These are phyloP conservation scores for Erithacus rubecula DNA, from an alignment of 2,797 vertebrate species.

Conservation along the genomic window DNA sequence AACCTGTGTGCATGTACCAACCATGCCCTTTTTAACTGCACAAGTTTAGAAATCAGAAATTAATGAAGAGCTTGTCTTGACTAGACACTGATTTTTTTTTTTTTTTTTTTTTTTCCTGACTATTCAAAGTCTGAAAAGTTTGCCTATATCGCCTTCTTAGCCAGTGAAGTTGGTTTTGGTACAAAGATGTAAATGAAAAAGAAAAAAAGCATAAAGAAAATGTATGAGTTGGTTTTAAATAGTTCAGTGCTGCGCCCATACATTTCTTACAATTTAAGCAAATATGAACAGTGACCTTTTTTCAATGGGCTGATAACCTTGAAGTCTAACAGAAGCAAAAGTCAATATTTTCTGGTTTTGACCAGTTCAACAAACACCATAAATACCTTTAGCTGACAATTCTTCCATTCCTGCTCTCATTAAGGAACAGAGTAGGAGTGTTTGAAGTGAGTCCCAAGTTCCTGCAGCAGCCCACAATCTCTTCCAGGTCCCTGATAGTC, in stretches of 20 bases:
- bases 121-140: not conserved
- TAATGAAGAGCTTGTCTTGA: conserved; percentile 22
- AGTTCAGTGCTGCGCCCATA: not conserved
- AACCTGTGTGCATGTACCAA: not conserved
- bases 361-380: not conserved
- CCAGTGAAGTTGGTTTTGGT: not conserved
- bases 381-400: not conserved
- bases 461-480: not conserved
- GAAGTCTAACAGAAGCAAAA: not conserved
- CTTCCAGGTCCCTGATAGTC: not conserved
- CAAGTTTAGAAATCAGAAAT: not conserved
- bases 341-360: not conserved
- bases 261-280: not conserved
- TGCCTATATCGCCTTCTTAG: not conserved
- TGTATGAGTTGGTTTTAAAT: not conserved
- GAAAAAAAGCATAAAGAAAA: not conserved
- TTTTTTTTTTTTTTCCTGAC: conserved; percentile 15
- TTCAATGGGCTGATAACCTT: not conserved
- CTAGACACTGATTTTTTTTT: not conserved
- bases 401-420: not conserved
- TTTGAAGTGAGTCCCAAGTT: not conserved
- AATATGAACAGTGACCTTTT: not conserved
- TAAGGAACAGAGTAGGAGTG: not conserved
- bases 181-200: not conserved
- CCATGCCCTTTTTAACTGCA: not conserved